phyloP scores from a whole-genome alignment of 35 echinoderm and acorn worm species.

The Apostichopus californicus region DNA sequence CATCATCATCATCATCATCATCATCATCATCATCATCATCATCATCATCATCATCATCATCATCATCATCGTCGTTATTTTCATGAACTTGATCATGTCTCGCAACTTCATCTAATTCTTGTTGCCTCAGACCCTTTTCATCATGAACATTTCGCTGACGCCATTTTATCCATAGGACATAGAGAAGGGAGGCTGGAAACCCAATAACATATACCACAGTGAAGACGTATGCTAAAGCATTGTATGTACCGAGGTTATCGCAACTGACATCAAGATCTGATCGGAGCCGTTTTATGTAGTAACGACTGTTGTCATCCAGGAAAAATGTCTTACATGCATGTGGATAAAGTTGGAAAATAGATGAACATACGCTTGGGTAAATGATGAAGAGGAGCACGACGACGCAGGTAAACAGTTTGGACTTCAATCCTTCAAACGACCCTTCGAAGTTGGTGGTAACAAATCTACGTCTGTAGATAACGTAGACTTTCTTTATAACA shows the following conservation, averaged over 20 bases:
- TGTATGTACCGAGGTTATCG: not conserved
- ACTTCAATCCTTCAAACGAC: not conserved
- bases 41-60: too few relatives aligned
- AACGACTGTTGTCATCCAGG: not conserved
- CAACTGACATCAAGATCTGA: not conserved
- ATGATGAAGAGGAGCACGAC: constrained; percentile 45
- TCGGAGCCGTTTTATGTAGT: not conserved
- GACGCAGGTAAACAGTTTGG: constrained; percentile 2
- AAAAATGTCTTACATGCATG: constrained; percentile 21
- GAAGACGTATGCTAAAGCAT: constrained; percentile 15
- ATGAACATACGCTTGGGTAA: constrained; percentile 38
- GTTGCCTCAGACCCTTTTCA: not conserved
- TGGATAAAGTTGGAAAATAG: constrained; percentile 52
- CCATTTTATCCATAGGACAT: not conserved
- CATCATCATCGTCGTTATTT: not conserved
- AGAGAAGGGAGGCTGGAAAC: not conserved
- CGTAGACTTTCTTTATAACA: not conserved
- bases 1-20: too few relatives aligned
- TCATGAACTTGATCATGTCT: not conserved
- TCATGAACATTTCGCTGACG: not conserved
- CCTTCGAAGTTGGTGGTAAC: not conserved
- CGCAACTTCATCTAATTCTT: not conserved
- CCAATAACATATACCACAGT: constrained; percentile 14
- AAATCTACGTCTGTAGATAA: not conserved
- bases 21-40: too few relatives aligned